Evolutionary conservation across 2,797 vertebrate genomes (phyloP).

Genomic region (Lacerta viridis): DNA sequence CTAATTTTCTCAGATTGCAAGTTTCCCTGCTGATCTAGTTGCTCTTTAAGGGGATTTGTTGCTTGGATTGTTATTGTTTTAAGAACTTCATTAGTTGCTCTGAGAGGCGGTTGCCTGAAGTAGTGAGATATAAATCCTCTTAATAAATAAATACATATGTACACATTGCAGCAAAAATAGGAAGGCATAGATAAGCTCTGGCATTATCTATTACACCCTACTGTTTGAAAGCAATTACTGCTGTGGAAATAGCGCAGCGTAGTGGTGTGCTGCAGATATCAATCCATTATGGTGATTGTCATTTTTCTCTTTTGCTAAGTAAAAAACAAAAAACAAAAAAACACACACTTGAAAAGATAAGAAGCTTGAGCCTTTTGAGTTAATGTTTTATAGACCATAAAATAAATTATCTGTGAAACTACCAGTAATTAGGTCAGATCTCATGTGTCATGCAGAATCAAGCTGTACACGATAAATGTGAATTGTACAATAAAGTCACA

Average conservation of each 20-base stretch:
- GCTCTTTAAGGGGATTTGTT: not conserved
- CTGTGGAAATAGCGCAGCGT: not conserved
- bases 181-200: not conserved
- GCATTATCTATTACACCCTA: not conserved
- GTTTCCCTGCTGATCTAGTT: not conserved
- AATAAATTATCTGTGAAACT: slow-evolving; percentile 50
- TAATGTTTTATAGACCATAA: slow-evolving; percentile 57
- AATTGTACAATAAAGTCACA: slow-evolving; percentile 19
- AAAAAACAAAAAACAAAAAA: not conserved
- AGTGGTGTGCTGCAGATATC: slow-evolving; percentile 18
- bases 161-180: not conserved
- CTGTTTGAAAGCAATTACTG: not conserved
- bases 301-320: not conserved
- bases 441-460: slow-evolving; percentile 34
- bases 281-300: slow-evolving; percentile 23
- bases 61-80: not conserved
- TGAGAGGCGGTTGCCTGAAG: not conserved
- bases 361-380: slow-evolving; percentile 37
- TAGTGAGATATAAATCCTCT: not conserved
- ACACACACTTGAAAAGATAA: slow-evolving; percentile 27
- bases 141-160: not conserved
- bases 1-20: not conserved
- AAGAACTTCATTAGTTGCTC: not conserved
- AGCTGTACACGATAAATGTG: slow-evolving; percentile 31
- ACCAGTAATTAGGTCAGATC: slow-evolving; percentile 58